Percentiles rank a stretch among this genome's conserved stretches.
Evolutionary conservation across 2,113 vertebrate genomes (phyloP).

Genomic region (Neotoma lepida): DNA sequence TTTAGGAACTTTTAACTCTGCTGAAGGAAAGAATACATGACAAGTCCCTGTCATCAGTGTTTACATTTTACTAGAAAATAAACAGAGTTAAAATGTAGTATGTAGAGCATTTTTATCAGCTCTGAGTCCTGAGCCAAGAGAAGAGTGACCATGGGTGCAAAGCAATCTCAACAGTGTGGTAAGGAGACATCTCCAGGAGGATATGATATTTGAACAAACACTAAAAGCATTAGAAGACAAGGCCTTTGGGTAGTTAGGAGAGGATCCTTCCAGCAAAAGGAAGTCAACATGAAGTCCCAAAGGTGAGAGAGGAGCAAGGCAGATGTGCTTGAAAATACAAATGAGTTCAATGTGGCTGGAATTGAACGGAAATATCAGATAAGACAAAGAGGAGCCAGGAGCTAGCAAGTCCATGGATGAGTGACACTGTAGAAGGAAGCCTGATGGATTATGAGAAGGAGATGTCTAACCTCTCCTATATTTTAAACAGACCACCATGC

Average conservation of each 20-base stretch:
- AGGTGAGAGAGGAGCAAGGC: neutral
- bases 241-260: neutral
- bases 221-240: neutral
- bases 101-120: neutral
- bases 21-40: neutral
- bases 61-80: constrained; percentile 15
- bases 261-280: neutral
- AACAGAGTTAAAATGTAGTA: neutral
- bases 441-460: neutral
- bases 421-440: neutral
- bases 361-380: neutral
- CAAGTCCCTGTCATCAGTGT: neutral
- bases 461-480: neutral
- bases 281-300: neutral
- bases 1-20: neutral
- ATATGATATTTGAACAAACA: neutral
- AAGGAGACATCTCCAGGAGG: too few relatives aligned
- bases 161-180: neutral
- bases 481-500: neutral
- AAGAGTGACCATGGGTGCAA: neutral
- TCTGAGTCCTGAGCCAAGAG: neutral
- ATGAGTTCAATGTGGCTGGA: neutral
- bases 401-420: neutral
- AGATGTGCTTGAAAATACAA: neutral
- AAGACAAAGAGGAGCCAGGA: neutral